Percentiles rank a stretch among this genome's conserved stretches.
These are phyloP conservation scores for Troides helena DNA, from an alignment of 2,888 invertebrate genomes.

Conservation along the genomic window DNA sequence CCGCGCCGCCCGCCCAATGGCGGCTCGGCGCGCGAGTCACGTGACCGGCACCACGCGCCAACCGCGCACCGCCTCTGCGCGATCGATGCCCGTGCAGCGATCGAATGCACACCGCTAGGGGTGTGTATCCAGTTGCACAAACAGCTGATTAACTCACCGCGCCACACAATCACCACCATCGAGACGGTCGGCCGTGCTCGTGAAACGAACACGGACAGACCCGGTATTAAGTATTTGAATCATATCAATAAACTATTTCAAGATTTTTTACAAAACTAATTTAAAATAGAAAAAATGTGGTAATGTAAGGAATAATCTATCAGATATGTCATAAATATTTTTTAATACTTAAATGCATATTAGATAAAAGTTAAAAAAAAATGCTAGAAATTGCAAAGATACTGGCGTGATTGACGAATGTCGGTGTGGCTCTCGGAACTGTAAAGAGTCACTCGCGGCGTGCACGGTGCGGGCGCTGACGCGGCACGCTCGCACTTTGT, in stretches of 20 bases:
- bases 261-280: too few species aligned
- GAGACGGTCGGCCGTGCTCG: background rate
- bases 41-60: slow-evolving; percentile 58
- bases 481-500: slow-evolving; percentile 31
- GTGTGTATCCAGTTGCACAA: slow-evolving; percentile 33
- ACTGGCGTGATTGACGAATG: background rate
- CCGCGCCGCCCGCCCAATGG: slow-evolving; percentile 52
- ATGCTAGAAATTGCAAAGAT: background rate
- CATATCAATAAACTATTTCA: too few species aligned
- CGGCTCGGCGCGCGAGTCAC: slow-evolving; percentile 54
- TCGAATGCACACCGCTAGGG: slow-evolving; percentile 60
- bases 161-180: background rate
- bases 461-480: slow-evolving; percentile 50
- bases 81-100: slow-evolving; percentile 73
- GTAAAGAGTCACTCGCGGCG: slow-evolving; percentile 27
- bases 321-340: too few species aligned
- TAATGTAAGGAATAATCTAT: too few species aligned
- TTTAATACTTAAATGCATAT: too few species aligned
- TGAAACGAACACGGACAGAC: too few species aligned
- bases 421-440: background rate
- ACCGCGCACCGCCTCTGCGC: slow-evolving; percentile 46
- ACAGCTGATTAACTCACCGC: slow-evolving; percentile 9
- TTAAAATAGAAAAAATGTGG: too few species aligned
- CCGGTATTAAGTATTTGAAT: too few species aligned
- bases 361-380: too few species aligned